phyloP scores from a whole-genome alignment of 2,888 invertebrate species.

The Glaucopsyche alexis region DNA sequence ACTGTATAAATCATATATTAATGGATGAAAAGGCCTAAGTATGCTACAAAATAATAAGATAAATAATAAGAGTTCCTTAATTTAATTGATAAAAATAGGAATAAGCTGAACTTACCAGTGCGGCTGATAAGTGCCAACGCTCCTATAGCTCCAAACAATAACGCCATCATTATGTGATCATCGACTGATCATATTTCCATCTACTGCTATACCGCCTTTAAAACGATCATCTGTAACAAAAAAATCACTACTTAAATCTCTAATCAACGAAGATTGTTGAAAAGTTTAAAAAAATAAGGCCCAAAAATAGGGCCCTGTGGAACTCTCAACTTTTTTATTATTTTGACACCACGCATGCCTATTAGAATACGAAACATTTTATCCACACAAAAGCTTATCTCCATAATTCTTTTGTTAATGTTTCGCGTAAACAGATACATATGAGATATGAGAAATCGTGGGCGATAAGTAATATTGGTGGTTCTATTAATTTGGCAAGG shows the following conservation, averaged over 20 bases:
- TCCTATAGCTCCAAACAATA: slow-evolving; percentile 63
- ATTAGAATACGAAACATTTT: neutral
- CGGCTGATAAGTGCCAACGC: slow-evolving; percentile 63
- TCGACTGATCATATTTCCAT: slow-evolving; percentile 64
- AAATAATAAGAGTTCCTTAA: no score
- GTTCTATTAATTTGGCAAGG: slow-evolving; percentile 2
- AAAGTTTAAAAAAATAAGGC: neutral
- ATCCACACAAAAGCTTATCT: neutral
- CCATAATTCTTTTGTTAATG: neutral
- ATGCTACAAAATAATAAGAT: no score
- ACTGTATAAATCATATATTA: no score
- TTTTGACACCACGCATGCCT: neutral
- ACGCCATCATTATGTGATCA: slow-evolving; percentile 62
- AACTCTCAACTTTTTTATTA: neutral
- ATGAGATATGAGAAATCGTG: neutral
- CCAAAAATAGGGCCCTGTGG: neutral
- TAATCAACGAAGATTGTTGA: neutral
- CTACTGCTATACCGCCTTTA: slow-evolving; percentile 49
- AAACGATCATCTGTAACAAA: slow-evolving; percentile 40
- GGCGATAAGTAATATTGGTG: neutral
- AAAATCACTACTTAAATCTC: neutral
- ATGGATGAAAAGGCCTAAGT: no score
- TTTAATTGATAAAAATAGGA: no score
- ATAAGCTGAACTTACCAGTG: slow-evolving; percentile 56
- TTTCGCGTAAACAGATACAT: neutral